These are phyloP conservation scores for Synergus itoensis DNA, from an alignment of 2,888 invertebrate species.

Conservation along the genomic window DNA sequence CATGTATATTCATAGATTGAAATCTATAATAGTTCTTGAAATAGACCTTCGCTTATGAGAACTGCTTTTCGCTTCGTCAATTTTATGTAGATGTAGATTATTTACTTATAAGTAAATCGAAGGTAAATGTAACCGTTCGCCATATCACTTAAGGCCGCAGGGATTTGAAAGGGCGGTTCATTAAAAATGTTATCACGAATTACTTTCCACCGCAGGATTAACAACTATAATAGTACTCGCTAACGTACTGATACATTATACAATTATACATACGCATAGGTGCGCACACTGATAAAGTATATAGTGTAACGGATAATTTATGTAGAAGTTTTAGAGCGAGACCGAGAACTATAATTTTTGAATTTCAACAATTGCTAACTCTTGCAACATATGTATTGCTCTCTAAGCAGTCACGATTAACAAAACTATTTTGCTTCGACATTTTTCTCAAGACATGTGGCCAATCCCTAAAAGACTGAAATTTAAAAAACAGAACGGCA, in stretches of 20 bases:
- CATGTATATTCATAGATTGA: slow-evolving; percentile 14
- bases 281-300: slow-evolving; percentile 41
- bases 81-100: slow-evolving; percentile 13
- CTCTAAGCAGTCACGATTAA: slow-evolving; percentile 48
- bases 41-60: slow-evolving; percentile 30
- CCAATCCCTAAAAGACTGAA: background rate
- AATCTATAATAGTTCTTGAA: slow-evolving; percentile 34
- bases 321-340: slow-evolving; percentile 52
- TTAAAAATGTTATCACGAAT: slow-evolving; percentile 51
- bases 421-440: slow-evolving; percentile 45
- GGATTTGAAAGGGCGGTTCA: slow-evolving; percentile 55
- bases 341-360: slow-evolving; percentile 53
- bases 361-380: slow-evolving; percentile 54
- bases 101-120: slow-evolving; percentile 11
- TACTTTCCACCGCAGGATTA: slow-evolving; percentile 43
- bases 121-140: background rate
- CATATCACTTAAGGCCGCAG: background rate
- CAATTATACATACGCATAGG: slow-evolving; percentile 26
- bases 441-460: slow-evolving; percentile 12
- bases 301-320: slow-evolving; percentile 47
- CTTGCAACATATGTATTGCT: slow-evolving; percentile 44
- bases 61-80: slow-evolving; percentile 25
- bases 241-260: slow-evolving; percentile 44
- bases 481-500: background rate
- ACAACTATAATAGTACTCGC: slow-evolving; percentile 35